Percentiles rank a stretch among this genome's conserved stretches.
Conservation (phyloP, 2,797 vertebrate species). For the Merluccius polli region DNA sequence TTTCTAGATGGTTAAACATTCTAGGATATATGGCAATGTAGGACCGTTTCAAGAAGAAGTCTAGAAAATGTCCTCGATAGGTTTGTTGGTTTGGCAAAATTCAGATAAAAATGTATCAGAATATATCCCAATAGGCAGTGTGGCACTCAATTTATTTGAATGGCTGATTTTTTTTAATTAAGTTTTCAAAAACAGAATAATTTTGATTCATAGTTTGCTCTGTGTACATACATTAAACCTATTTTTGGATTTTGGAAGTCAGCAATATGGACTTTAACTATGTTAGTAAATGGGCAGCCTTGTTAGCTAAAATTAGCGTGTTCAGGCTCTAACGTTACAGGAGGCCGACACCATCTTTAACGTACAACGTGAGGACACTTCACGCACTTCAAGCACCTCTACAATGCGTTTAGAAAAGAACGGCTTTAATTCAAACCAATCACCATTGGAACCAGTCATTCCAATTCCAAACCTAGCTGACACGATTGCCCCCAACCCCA, state of each 20-base stretch:
- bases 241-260: neutral
- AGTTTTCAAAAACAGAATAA: neutral
- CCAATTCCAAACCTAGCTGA: too few species aligned
- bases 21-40: neutral
- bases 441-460: too few species aligned
- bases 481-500: too few species aligned
- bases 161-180: neutral
- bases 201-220: neutral
- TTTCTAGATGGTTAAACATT: neutral
- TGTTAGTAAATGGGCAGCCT: too few species aligned
- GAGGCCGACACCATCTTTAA: too few species aligned
- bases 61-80: neutral
- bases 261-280: too few species aligned
- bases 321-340: too few species aligned
- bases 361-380: too few species aligned
- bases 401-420: too few species aligned
- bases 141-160: neutral
- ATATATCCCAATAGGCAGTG: neutral
- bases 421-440: too few species aligned
- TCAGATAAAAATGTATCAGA: neutral
- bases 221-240: neutral
- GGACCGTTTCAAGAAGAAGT: neutral
- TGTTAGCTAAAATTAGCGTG: too few species aligned
- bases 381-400: too few species aligned
- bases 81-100: neutral